Conservation (phyloP, 2,113 vertebrate genomes). For the Istiophorus platypterus region DNA sequence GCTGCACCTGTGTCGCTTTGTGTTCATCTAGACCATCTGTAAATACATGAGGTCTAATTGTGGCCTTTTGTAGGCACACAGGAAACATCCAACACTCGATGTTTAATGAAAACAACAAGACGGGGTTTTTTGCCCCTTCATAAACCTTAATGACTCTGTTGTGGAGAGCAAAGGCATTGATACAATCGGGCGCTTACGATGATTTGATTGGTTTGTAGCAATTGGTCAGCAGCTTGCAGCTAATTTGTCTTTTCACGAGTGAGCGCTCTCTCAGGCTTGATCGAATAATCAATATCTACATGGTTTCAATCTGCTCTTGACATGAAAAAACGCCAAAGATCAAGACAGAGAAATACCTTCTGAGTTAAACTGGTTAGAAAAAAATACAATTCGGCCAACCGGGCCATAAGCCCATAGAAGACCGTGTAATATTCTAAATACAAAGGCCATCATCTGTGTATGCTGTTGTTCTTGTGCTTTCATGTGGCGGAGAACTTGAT, state of each 20-base stretch:
- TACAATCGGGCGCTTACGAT: slow-evolving; percentile 70
- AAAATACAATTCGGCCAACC: background rate
- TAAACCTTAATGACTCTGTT: slow-evolving; percentile 67
- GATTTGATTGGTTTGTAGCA: slow-evolving; percentile 79
- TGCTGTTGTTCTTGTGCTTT: slow-evolving; percentile 27
- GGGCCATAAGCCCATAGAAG: slow-evolving; percentile 17
- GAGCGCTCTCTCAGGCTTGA: slow-evolving; percentile 76
- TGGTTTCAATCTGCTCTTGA: slow-evolving; percentile 77
- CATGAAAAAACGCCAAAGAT: slow-evolving; percentile 58
- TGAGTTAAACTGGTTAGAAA: slow-evolving; percentile 37
- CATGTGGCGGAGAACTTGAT: slow-evolving; percentile 40
- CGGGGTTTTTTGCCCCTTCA: slow-evolving; percentile 53
- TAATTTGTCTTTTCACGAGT: slow-evolving; percentile 84
- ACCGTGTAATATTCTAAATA: slow-evolving; percentile 45
- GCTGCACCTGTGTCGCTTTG: slow-evolving; percentile 83
- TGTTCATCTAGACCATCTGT: slow-evolving; percentile 70
- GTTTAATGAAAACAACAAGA: slow-evolving; percentile 48
- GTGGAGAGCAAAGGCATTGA: slow-evolving; percentile 58
- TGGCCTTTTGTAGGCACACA: slow-evolving; percentile 45
- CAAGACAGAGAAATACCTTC: slow-evolving; percentile 50
- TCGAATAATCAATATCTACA: slow-evolving; percentile 82
- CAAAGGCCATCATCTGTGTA: slow-evolving; percentile 10
- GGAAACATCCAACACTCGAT: slow-evolving; percentile 19
- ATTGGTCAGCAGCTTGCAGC: slow-evolving; percentile 82
- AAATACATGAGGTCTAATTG: slow-evolving; percentile 65